Evolutionary conservation across 1,140 invertebrate species (phyloP), one percentile per base, ranked within the genome.

Genomic region (Ptiloglossa arizonensis): DNA sequence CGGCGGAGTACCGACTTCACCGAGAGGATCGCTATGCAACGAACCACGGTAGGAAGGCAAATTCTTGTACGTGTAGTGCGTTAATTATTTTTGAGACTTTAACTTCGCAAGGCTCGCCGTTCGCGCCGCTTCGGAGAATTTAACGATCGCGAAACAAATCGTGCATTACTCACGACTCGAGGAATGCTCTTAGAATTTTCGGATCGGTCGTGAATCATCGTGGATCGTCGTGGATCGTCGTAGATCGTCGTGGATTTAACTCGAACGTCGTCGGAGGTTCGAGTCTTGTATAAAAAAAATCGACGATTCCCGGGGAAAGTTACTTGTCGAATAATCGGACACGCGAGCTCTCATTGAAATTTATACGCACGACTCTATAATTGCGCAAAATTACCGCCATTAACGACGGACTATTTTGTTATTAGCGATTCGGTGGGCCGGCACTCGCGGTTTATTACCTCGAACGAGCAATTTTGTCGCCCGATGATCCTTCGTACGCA

Each of bases 51-150:
- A 54, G 56, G 46, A 54, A 76, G 15, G 44, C 54, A 85, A 72
- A 80, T 57, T 73, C 77, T 62, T 69, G 80, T 73, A 79, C 79
- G 76, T 79, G 75, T 72, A 68, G 38, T 66, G 73, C 63, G 82
- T 77, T 85, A 84, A 85, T 85, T 84, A 81, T 68, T 54, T 50
- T 57, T n/a, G 24, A 54, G 27, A 1, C 24, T 13, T 60, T 67
- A 0, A 44, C 24, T 15, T 15, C 38, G 17, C n/a, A 13, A 56
- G n/a, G 29, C 35, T 38, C 32, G 27, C 1, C 35, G 57, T 62
- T 68, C 9, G 29, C 35, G 48, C 62, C 13, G 41, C 35, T 74
- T 67, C 60, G 50, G 27, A 48, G 81, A 81, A 82, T 52, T 48
- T 8, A 29, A n/a, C n/a, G 29, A 44, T 13, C 38, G 52, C 54